Evolutionary conservation across 2,888 invertebrate species (phyloP), one percentile per base, ranked within the genome.

Genomic region (Aquatica leii): DNA sequence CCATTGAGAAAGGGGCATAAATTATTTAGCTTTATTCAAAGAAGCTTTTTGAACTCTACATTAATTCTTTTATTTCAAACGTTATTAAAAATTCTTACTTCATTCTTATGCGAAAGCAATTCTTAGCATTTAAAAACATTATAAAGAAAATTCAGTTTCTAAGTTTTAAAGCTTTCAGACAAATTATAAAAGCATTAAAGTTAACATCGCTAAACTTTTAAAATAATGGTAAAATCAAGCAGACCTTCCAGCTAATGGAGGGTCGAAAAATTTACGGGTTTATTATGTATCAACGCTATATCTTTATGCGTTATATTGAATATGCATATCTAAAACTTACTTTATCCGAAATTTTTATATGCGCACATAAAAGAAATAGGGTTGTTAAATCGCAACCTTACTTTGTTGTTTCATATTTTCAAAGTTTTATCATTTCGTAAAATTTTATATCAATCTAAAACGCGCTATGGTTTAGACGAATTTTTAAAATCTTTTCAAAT

Each of bases 111-210:
- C 18, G 15, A 43, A 43, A 43, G 18, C 43, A 43, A 43, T 43
- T 43, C 43, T 43, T 14, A 14, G 18, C 43, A 18, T 43, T 43
- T 43, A 43, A 18, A 37, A 37, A 37, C n/a, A 43, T 43, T 43
- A 43, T 43, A 43, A 43, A 14, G 43, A 43, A 43, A 43, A 43
- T 15, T 43, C 18, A 14, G 43, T 43, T 43, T 43, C 14, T 9
- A 43, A 43, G 43, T 43, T 43, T 18, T 43, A 43, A 43, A 43
- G 43, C 43, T 43, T 43, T 43, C 43, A 43, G 18, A 18, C 43
- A 43, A 43, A 43, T 43, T 43, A 43, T 43, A 43, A 43, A 43
- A 43, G 43, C 43, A 43, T 43, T 43, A 43, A 43, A 43, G 43
- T 43, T 43, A 43, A 43, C 43, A 43, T 43, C 17, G 43, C 43